These are phyloP conservation scores for Hippocampus kuda DNA, from an alignment of 2,797 vertebrate species.

Conservation along the genomic window DNA sequence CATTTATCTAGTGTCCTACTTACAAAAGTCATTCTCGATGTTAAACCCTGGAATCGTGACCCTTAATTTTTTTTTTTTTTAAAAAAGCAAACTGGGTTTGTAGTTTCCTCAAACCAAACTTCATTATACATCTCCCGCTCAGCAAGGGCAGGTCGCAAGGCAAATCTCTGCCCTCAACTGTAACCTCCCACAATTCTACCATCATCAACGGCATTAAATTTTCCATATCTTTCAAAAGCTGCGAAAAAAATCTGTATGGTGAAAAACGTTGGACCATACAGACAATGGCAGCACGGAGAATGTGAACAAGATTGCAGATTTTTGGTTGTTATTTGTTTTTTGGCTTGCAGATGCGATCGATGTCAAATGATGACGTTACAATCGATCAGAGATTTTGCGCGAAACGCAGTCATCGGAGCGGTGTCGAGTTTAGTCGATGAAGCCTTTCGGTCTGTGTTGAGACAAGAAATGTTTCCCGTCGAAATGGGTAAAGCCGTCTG, in stretches of 20 bases:
- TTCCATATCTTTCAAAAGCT: no score
- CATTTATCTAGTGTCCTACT: slow-evolving; percentile 54
- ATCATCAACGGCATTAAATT: slow-evolving; percentile 49
- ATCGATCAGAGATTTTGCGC: no score
- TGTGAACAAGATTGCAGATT: no score
- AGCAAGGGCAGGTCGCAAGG: slow-evolving; percentile 47
- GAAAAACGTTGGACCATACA: no score
- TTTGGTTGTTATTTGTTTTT: slow-evolving; percentile 9
- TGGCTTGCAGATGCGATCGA: slow-evolving; percentile 13
- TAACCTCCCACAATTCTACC: slow-evolving; percentile 46
- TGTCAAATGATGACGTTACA: no score
- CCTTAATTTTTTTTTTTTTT: no score
- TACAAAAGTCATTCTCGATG: slow-evolving; percentile 41
- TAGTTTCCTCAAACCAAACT: slow-evolving; percentile 52
- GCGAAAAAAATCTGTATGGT: no score
- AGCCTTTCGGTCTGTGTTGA: slow-evolving; percentile 44
- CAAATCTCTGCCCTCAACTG: slow-evolving; percentile 40
- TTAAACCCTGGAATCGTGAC: slow-evolving; percentile 51
- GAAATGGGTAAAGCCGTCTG: slow-evolving; percentile 45
- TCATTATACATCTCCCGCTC: slow-evolving; percentile 55
- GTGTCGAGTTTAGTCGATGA: slow-evolving; percentile 13
- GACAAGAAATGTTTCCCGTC: slow-evolving; percentile 25
- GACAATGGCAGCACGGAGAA: no score
- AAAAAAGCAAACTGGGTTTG: slow-evolving; percentile 54
- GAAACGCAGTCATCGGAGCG: no score